Percentiles rank a stretch among this genome's conserved stretches.
Evolutionary conservation across 2,888 invertebrate genomes (phyloP).

Genomic region (Cistogaster globosa): DNA sequence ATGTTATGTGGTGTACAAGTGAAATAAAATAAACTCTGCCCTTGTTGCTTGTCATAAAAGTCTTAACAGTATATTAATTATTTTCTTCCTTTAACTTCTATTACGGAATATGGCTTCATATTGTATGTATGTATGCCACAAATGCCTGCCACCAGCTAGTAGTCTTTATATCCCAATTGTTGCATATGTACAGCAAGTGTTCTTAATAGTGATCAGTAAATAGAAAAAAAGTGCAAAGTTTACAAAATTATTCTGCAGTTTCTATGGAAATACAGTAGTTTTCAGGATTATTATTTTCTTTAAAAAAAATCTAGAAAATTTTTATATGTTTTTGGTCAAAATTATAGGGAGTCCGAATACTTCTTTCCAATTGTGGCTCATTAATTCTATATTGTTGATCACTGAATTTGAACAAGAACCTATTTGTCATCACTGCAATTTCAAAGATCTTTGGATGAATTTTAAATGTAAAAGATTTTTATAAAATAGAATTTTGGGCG

Average conservation of each 20-base stretch:
- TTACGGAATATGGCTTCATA: slow-evolving; percentile 20
- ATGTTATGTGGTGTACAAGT: slow-evolving; percentile 54
- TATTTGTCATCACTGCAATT: too few species aligned
- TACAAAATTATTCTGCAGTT: slow-evolving; percentile 8
- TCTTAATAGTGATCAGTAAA: slow-evolving; percentile 7
- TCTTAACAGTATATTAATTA: slow-evolving; percentile 81
- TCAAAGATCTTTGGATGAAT: too few species aligned
- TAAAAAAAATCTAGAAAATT: too few species aligned
- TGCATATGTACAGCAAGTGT: slow-evolving; percentile 62
- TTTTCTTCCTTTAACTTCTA: slow-evolving; percentile 68
- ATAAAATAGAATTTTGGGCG: too few species aligned
- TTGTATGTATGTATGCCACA: slow-evolving; percentile 18
- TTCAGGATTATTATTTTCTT: neutral
- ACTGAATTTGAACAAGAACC: too few species aligned
- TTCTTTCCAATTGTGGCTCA: too few species aligned
- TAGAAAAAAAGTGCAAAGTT: neutral
- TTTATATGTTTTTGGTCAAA: too few species aligned
- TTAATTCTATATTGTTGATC: too few species aligned
- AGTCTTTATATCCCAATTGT: slow-evolving; percentile 47
- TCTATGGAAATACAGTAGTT: slow-evolving; percentile 20
- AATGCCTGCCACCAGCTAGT: slow-evolving; percentile 23
- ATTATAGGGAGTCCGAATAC: too few species aligned
- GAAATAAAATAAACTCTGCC: slow-evolving; percentile 73
- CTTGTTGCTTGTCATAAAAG: slow-evolving; percentile 80
- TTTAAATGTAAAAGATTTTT: too few species aligned